Base-by-base conservation (phyloP, 2,797 vertebrate genomes). In the Phalanger gymnotis region DNA sequence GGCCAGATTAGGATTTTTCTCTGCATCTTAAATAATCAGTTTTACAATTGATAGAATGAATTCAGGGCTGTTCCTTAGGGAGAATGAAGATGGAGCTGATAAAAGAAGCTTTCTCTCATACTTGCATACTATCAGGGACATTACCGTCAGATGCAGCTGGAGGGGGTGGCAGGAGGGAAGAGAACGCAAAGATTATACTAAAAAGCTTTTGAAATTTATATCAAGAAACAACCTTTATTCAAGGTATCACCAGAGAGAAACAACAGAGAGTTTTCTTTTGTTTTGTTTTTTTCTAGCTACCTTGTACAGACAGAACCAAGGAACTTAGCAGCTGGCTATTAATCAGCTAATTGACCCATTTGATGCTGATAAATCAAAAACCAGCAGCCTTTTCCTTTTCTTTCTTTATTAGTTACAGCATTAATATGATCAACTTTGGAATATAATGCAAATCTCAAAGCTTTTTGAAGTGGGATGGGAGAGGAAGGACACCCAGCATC, bases 321-420 rank as follows among this genome's bases (percentile, higher is more conserved):
- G 56, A 95, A 54, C 27, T 5, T 30, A 51, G 5, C 90, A 51
- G 54, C 25, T 89, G 31, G 9, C 61, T 81, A 52, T 95, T 52
- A 58, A 92, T 28, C 30, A 95, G 91, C 58, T 40, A 81, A 91
- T 95, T 22, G n/a, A 96, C 3, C 27, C 66, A 52, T 90, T 93
- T 91, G 90, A 89, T 92, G 52, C 89, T 22, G 93, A 31, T 27
- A 61, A 28, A 61, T 10, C 4, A 25, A 47, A 81, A 81, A 81
- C 5, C 5, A 81, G 22, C 19, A 40, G 16, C 66, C n/a, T 40
- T 40, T 81, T 81, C 40, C 40, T 0, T 81, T 81, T 47, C 73
- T 81, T 81, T 47, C 73, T 81, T 81, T 40, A 47, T 81, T 81
- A 25, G 6, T 25, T 47, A 47, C 19, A 81, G 40, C 22, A 47